Evolutionary conservation across 2,113 vertebrate genomes (phyloP).

Genomic region (Chaetura pelagica): DNA sequence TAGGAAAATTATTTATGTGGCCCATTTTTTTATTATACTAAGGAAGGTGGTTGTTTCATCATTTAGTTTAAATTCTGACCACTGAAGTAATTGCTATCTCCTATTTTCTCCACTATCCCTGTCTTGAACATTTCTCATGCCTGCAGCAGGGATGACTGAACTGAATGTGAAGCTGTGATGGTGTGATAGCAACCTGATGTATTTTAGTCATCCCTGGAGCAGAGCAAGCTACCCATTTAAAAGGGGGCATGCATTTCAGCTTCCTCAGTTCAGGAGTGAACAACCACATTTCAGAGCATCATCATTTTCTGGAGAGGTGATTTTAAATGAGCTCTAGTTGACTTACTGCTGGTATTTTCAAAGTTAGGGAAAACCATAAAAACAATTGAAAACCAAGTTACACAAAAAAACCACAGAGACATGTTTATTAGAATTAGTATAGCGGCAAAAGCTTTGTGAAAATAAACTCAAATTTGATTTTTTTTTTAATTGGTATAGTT

Average conservation of each 20-base stretch:
- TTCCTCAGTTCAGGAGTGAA: neutral
- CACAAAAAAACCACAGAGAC: neutral
- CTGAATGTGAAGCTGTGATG: neutral
- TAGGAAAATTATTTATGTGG: neutral
- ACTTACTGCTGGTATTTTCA: neutral
- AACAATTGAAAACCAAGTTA: neutral
- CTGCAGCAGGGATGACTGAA: neutral
- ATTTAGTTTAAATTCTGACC: neutral
- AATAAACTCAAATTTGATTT: neutral
- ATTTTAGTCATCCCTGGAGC: neutral
- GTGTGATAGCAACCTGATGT: neutral
- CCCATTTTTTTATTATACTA: neutral
- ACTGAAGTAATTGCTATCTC: neutral
- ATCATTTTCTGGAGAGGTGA: neutral
- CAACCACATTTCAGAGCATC: neutral
- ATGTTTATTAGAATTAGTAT: neutral
- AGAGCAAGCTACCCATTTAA: neutral
- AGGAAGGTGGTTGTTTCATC: neutral
- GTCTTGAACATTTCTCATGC: neutral
- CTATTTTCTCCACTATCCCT: neutral
- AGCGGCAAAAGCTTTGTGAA: neutral
- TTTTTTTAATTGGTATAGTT: neutral
- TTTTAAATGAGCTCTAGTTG: neutral
- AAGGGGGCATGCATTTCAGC: neutral
- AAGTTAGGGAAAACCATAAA: neutral